Percentiles rank a stretch among this genome's conserved stretches.
phyloP scores from a whole-genome alignment of 1,140 invertebrate species.

The Drosophila elegans region DNA sequence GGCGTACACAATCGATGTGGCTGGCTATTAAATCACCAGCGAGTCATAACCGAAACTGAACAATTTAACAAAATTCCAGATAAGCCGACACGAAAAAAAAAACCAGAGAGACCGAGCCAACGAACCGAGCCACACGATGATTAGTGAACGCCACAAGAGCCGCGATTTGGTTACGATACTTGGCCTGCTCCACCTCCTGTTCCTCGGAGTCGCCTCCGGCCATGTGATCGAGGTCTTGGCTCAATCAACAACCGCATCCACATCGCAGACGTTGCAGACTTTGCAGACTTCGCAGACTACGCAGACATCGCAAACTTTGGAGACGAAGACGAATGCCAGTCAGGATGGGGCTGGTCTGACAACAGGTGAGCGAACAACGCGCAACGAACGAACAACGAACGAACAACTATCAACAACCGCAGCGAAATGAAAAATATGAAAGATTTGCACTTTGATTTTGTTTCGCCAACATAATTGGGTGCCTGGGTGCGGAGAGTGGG shows the following conservation, averaged over 20 bases:
- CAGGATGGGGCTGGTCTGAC: slow-evolving; percentile 76
- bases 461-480: slow-evolving; percentile 77
- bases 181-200: slow-evolving; percentile 42
- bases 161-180: slow-evolving; percentile 77
- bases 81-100: slow-evolving; percentile 41
- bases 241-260: slow-evolving; percentile 43
- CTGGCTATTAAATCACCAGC: slow-evolving; percentile 56
- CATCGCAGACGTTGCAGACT: slow-evolving; percentile 16
- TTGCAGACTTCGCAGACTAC: slow-evolving; percentile 2
- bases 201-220: slow-evolving; percentile 43
- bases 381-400: slow-evolving; percentile 61
- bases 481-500: slow-evolving; percentile 29
- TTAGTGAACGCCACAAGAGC: slow-evolving; percentile 83
- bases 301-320: slow-evolving; percentile 14
- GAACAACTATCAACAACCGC: slow-evolving; percentile 43
- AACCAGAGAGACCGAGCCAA: slow-evolving; percentile 44
- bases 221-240: slow-evolving; percentile 71
- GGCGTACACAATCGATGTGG: slow-evolving; percentile 42
- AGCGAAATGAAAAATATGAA: slow-evolving; percentile 74
- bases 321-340: slow-evolving; percentile 50
- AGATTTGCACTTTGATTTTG: slow-evolving; percentile 82
- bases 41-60: slow-evolving; percentile 52
- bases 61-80: slow-evolving; percentile 66
- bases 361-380: slow-evolving; percentile 64
- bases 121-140: slow-evolving; percentile 66